Evolutionary conservation across 92 coral and sea anemone genomes (phyloP).

Genomic region (Virgularia gustaviana): DNA sequence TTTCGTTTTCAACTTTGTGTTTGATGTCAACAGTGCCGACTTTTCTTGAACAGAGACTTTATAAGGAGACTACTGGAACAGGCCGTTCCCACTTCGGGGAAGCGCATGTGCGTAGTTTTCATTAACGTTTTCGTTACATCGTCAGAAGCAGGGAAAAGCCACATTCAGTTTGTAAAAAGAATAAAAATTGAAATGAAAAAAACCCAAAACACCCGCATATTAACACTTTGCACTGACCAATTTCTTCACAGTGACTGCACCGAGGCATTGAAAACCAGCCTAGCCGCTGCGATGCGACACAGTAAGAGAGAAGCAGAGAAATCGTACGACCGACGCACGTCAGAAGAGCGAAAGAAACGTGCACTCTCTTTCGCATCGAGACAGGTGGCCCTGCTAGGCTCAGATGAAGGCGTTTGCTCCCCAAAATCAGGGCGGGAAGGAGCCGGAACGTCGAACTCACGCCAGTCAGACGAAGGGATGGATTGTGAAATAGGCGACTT

Average conservation of each 20-base stretch:
- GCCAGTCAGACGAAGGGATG: slow-evolving; percentile 15
- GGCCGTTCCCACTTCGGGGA: no score
- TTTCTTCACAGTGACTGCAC: slow-evolving; percentile 28
- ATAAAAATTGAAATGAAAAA: not conserved
- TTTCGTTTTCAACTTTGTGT: no score
- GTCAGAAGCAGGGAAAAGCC: no score
- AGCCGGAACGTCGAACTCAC: slow-evolving; percentile 15
- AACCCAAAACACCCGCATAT: not conserved
- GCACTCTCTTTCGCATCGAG: slow-evolving; percentile 15
- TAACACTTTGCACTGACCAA: slow-evolving; percentile 7
- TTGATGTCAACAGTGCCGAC: no score
- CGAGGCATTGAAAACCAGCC: slow-evolving; percentile 27
- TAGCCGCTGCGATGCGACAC: slow-evolving; percentile 43
- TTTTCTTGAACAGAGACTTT: no score
- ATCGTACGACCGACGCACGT: slow-evolving; percentile 37
- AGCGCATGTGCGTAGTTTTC: no score
- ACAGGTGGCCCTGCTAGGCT: slow-evolving; percentile 4
- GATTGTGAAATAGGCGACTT: slow-evolving; percentile 4
- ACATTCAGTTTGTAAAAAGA: no score
- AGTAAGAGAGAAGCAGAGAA: slow-evolving; percentile 39
- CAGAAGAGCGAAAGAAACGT: slow-evolving; percentile 3
- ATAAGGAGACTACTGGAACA: no score
- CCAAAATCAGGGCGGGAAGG: slow-evolving; percentile 4
- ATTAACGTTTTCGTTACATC: no score
- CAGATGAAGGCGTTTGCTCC: slow-evolving; percentile 3